Evolutionary conservation across 2,888 invertebrate species (phyloP).

Genomic region (Phyllotreta cruciferae): DNA sequence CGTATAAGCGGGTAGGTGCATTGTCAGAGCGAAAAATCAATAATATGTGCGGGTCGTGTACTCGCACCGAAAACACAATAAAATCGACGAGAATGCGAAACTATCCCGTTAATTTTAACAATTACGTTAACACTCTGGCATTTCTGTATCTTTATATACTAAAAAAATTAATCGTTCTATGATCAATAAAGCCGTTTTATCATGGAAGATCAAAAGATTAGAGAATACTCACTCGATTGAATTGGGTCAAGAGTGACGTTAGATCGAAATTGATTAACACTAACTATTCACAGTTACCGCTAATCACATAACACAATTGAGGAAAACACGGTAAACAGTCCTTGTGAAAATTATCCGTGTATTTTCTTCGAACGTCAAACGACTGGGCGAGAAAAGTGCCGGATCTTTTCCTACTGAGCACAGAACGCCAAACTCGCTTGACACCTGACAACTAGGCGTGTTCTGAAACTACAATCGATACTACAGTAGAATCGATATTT

Average conservation of each 20-base stretch:
- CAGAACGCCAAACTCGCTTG: too few species aligned
- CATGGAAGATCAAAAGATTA: too few species aligned
- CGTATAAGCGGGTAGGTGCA: conserved; percentile 32
- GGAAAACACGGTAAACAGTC: not conserved
- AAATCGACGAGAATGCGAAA: not conserved
- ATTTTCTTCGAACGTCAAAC: conserved; percentile 20
- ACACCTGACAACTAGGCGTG: too few species aligned
- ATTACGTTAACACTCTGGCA: not conserved
- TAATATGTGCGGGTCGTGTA: conserved; percentile 41
- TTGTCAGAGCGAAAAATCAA: conserved; percentile 47
- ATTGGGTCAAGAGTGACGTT: conserved; percentile 22
- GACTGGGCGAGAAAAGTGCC: conserved; percentile 11
- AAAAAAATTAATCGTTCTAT: not conserved
- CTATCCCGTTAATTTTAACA: not conserved
- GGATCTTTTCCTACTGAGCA: conserved; percentile 21
- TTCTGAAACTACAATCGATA: not conserved
- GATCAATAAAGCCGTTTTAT: conserved; percentile 13
- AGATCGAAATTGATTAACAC: conserved; percentile 15
- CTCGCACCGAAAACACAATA: conserved; percentile 32
- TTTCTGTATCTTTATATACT: not conserved
- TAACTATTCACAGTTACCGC: not conserved
- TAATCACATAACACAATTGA: conserved; percentile 27
- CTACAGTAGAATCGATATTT: conserved; percentile 22
- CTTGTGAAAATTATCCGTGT: conserved; percentile 2
- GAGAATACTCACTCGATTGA: conserved; percentile 19